Percentiles rank a stretch among this genome's conserved stretches.
These are phyloP conservation scores for Scrobipalpa atriplicella DNA, from an alignment of 2,888 invertebrate species.

Conservation along the genomic window DNA sequence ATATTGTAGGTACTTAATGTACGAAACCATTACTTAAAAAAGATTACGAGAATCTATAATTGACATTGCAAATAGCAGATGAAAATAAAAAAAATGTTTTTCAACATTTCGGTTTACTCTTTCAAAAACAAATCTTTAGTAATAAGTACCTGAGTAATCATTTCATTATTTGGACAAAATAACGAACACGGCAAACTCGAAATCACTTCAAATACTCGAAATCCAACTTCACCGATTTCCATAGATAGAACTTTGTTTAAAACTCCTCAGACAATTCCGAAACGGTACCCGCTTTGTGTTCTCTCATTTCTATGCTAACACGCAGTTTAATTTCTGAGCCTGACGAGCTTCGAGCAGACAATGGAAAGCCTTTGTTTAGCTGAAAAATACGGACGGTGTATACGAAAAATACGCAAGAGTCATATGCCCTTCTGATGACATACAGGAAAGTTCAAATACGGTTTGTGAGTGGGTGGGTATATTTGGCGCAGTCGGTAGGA, in stretches of 20 bases:
- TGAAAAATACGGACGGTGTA: not conserved
- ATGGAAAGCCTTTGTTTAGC: constrained; percentile 1
- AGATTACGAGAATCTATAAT: too few species aligned
- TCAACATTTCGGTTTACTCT: too few species aligned
- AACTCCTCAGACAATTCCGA: constrained; percentile 18
- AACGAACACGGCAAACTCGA: not conserved
- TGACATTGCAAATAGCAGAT: too few species aligned
- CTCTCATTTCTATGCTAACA: constrained; percentile 18
- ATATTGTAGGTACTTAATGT: too few species aligned
- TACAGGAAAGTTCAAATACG: not conserved
- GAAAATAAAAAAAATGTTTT: too few species aligned
- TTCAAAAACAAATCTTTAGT: too few species aligned
- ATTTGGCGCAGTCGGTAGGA: too few species aligned
- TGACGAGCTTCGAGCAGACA: constrained; percentile 4
- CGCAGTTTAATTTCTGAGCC: constrained; percentile 11
- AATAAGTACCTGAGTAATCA: too few species aligned
- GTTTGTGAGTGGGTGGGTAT: too few species aligned
- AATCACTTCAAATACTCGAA: constrained; percentile 7
- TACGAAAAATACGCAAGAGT: not conserved
- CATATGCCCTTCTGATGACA: not conserved
- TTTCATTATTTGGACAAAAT: constrained; percentile 4
- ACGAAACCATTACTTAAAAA: too few species aligned
- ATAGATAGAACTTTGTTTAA: constrained; percentile 10
- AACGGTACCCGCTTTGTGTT: constrained; percentile 12
- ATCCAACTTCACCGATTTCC: not conserved